phyloP scores from a whole-genome alignment of 2,888 invertebrate genomes.

The Acrobasis repandana region DNA sequence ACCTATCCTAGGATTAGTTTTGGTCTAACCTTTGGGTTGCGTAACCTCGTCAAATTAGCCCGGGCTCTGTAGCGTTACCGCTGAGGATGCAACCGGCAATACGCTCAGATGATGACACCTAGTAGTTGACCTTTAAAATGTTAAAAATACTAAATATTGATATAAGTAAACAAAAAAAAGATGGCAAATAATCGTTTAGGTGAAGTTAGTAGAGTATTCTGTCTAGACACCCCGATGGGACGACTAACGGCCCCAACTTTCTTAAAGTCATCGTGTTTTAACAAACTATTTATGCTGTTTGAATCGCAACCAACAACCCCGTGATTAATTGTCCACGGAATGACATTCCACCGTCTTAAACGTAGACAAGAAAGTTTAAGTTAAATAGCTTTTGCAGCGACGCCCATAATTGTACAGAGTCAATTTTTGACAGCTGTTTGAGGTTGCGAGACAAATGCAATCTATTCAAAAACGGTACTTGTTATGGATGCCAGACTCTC shows the following conservation, averaged over 20 bases:
- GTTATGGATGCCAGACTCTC: too few relatives aligned
- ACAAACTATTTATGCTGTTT: conserved; percentile 57
- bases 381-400: conserved; percentile 57
- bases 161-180: neutral
- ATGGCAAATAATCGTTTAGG: neutral
- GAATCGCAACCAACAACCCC: conserved; percentile 53
- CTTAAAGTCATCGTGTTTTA: neutral
- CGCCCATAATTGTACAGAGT: conserved; percentile 59
- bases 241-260: neutral
- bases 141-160: too few relatives aligned
- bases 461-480: too few relatives aligned
- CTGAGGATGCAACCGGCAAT: too few relatives aligned
- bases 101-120: too few relatives aligned
- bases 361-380: conserved; percentile 66
- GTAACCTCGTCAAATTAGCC: too few relatives aligned
- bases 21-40: too few relatives aligned
- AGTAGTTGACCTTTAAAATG: too few relatives aligned
- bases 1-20: too few relatives aligned
- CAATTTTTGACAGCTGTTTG: conserved; percentile 63
- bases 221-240: neutral
- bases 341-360: conserved; percentile 50
- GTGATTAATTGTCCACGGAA: conserved; percentile 61
- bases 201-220: neutral
- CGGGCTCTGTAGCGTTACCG: too few relatives aligned
- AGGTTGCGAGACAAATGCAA: conserved; percentile 49